Conservation (phyloP, 23 tunicate genomes). For the Corella eumyota region DNA sequence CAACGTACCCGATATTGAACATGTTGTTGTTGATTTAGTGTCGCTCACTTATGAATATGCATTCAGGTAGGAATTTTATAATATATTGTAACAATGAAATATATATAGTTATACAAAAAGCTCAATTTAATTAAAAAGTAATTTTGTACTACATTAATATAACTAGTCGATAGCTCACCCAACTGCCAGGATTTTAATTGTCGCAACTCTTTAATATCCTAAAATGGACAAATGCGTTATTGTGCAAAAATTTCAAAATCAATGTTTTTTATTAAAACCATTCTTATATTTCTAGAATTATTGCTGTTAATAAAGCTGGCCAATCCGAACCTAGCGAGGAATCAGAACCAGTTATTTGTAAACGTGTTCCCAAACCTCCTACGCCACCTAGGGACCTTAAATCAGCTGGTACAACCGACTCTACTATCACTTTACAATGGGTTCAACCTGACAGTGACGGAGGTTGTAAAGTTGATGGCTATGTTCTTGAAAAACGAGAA, state of each 20-base stretch:
- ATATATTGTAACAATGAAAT: too few species aligned
- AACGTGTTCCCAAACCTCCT: conserved; percentile 69
- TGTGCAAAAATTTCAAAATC: too few species aligned
- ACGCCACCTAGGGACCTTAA: conserved; percentile 71
- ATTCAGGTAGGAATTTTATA: conserved; percentile 39
- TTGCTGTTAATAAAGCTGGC: conserved; percentile 83
- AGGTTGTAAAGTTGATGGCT: conserved; percentile 59
- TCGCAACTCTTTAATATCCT: too few species aligned
- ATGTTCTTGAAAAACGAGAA: conserved; percentile 67
- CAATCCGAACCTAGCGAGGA: conserved; percentile 67
- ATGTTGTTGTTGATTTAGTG: conserved; percentile 63
- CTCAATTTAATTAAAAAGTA: too few species aligned
- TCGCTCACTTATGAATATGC: conserved; percentile 64
- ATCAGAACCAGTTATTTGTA: conserved; percentile 59
- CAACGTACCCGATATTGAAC: conserved; percentile 60
- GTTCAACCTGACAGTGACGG: conserved; percentile 68
- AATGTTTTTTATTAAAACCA: neutral
- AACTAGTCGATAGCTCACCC: too few species aligned
- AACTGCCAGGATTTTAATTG: too few species aligned
- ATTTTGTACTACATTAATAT: too few species aligned
- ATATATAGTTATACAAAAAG: too few species aligned
- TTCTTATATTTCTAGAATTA: conserved; percentile 21
- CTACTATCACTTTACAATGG: conserved; percentile 79
- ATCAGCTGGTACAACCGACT: conserved; percentile 75
- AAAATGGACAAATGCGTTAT: too few species aligned